phyloP scores from a whole-genome alignment of 2,113 vertebrate species.

The Dascyllus trimaculatus region DNA sequence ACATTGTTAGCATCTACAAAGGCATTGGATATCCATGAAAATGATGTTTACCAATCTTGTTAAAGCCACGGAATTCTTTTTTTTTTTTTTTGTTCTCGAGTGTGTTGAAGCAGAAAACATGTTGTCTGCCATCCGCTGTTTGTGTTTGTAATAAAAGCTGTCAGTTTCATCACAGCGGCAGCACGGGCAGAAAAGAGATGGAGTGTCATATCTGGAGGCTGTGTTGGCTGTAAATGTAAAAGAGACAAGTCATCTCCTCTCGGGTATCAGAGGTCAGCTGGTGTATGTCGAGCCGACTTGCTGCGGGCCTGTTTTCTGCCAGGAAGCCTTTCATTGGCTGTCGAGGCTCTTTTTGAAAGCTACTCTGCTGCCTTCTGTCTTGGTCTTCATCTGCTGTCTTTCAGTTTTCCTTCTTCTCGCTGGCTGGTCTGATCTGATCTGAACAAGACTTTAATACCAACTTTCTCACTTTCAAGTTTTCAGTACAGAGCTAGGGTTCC shows the following conservation, averaged over 20 bases:
- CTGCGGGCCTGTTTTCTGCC: constrained; percentile 45
- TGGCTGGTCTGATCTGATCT: not conserved
- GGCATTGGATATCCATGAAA: constrained; percentile 18
- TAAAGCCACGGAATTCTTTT: constrained; percentile 15
- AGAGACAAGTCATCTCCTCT: constrained; percentile 59
- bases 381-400: not conserved
- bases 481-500: not conserved
- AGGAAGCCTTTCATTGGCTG: constrained; percentile 46
- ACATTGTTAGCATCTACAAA: constrained; percentile 18
- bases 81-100: constrained; percentile 8
- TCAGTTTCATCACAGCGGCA: constrained; percentile 25
- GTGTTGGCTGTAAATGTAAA: constrained; percentile 57
- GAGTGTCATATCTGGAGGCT: constrained; percentile 54
- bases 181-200: constrained; percentile 19
- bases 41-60: constrained; percentile 11
- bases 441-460: not conserved
- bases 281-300: constrained; percentile 23
- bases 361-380: not conserved
- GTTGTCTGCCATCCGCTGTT: constrained; percentile 19
- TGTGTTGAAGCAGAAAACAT: not conserved
- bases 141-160: constrained; percentile 41
- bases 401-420: constrained; percentile 1
- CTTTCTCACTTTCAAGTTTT: not conserved
- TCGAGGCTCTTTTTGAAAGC: constrained; percentile 6
- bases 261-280: constrained; percentile 56